Base-by-base conservation (phyloP, 2,797 vertebrate species). In the Muscicapa striata region DNA sequence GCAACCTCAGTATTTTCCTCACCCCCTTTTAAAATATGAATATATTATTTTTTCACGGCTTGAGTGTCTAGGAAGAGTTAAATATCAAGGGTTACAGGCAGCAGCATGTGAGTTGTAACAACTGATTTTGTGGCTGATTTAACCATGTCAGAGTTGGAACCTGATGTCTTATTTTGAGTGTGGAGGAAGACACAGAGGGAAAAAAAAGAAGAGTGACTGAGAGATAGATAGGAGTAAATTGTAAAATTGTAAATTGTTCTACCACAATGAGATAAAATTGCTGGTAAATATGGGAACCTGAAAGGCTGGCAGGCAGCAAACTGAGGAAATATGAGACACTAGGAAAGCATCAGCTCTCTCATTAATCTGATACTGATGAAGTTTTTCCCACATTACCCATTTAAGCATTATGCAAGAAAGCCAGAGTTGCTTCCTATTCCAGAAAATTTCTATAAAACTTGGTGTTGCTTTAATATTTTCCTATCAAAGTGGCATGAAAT, bases 371-470 rank as follows among this genome's bases (percentile, higher is more conserved):
- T 57, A 22, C 29, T 77, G 54, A 87, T 94, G n/a, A 62, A 81
- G n/a, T 38, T 87, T 95, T 95, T 61, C 63, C 79, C 13, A 2
- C 54, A 46, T 40, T 69, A 54, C 40, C 16, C 76, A 82, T 84
- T 92, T 77, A 59, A 82, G 67, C 43, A 75, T 84, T 81, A 80
- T 77, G 73, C 59, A 91, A 72, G 80, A 84, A 77, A 90, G n/a
- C 20, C n/a, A 62, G 45, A 87, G n/a, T 52, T 92, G 59, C 58
- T 94, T 91, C 67, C 49, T 36, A 73, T 6, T 40, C n/a, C 81
- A 91, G 79, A 85, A 94, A 94, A 90, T 61, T 74, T 94, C 75
- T 92, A 41, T 84, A 69, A 88, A 94, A 92, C 72, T 70, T 85
- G 46, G 45, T 81, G n/a, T 72, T 93, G 62, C 55, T 84, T 86